Conservation (phyloP, 2,888 invertebrate species). For the Ectropis crepuscularia region DNA sequence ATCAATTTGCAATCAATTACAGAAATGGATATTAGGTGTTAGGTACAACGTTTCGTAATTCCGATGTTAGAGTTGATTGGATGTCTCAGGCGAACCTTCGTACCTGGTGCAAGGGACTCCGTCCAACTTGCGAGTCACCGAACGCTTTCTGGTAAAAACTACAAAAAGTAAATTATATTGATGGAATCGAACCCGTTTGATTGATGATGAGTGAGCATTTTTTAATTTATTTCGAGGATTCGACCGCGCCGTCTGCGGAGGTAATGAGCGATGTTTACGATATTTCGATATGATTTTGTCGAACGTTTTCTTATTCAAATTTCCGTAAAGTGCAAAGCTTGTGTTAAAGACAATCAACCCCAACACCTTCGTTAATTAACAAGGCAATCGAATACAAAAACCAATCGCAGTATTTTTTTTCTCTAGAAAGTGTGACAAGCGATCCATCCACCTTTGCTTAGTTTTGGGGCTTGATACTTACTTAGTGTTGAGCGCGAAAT, state of each 20-base stretch:
- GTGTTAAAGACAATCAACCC: no score
- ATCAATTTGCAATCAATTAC: conserved; percentile 53
- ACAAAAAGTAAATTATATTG: conserved; percentile 85
- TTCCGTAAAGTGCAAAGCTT: no score
- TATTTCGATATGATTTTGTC: conserved; percentile 14
- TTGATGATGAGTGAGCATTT: conserved; percentile 83
- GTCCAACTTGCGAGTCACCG: conserved; percentile 74
- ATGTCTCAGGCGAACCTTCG: conserved; percentile 41
- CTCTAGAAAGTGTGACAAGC: no score
- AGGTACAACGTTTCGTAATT: conserved; percentile 44
- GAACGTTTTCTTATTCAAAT: background rate
- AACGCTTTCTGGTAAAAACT: conserved; percentile 81
- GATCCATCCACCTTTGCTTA: no score
- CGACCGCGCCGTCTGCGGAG: conserved; percentile 61
- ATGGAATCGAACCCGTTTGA: conserved; percentile 83
- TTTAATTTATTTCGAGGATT: conserved; percentile 84
- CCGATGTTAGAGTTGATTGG: conserved; percentile 41
- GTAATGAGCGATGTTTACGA: conserved; percentile 57
- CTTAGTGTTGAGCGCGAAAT: no score
- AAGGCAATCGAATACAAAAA: no score
- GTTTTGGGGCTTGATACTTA: no score
- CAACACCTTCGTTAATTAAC: no score
- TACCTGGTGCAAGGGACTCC: conserved; percentile 69
- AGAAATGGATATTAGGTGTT: conserved; percentile 55
- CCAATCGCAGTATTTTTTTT: no score